Evolutionary conservation across 2,113 vertebrate species (phyloP).

Genomic region (Hystrix brachyura): DNA sequence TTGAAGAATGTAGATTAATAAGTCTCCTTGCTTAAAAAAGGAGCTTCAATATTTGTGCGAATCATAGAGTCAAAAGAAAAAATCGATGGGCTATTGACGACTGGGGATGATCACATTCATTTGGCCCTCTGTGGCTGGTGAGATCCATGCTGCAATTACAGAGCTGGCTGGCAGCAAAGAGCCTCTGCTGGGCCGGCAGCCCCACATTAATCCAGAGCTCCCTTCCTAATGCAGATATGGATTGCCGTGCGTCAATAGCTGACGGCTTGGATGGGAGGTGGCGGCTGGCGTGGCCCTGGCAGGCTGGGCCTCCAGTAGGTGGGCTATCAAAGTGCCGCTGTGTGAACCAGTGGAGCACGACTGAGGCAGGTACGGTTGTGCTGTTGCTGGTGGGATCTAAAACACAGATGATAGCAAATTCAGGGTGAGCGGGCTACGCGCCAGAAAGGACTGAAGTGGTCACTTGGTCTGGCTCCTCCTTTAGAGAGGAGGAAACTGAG

Average conservation of each 20-base stretch:
- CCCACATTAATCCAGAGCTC: constrained; percentile 93
- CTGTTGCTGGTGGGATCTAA: constrained; percentile 69
- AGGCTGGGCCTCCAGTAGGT: constrained; percentile 87
- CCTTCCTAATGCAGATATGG: constrained; percentile 93
- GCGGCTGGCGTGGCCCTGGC: constrained; percentile 85
- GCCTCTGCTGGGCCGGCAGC: constrained; percentile 92
- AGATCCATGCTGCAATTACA: constrained; percentile 93
- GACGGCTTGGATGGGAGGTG: constrained; percentile 91
- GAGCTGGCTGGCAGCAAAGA: constrained; percentile 92
- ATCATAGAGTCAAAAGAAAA: constrained; percentile 89
- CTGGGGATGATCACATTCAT: constrained; percentile 91
- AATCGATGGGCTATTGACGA: constrained; percentile 91
- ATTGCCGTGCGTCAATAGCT: constrained; percentile 92
- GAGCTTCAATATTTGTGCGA: constrained; percentile 91
- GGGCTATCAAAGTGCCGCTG: constrained; percentile 86
- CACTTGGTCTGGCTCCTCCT: constrained; percentile 14
- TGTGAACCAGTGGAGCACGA: constrained; percentile 76
- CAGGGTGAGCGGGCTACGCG: constrained; percentile 17
- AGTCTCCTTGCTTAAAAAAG: constrained; percentile 90
- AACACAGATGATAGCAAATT: constrained; percentile 74
- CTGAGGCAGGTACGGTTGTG: constrained; percentile 68
- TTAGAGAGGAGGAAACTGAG: constrained; percentile 71
- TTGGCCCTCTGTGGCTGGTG: constrained; percentile 93
- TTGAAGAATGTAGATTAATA: constrained; percentile 90
- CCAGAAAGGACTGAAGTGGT: constrained; percentile 43